Percentiles rank a stretch among this genome's conserved stretches.
These are phyloP conservation scores for Furcula furcula DNA, from an alignment of 2,888 invertebrate species.

Conservation along the genomic window DNA sequence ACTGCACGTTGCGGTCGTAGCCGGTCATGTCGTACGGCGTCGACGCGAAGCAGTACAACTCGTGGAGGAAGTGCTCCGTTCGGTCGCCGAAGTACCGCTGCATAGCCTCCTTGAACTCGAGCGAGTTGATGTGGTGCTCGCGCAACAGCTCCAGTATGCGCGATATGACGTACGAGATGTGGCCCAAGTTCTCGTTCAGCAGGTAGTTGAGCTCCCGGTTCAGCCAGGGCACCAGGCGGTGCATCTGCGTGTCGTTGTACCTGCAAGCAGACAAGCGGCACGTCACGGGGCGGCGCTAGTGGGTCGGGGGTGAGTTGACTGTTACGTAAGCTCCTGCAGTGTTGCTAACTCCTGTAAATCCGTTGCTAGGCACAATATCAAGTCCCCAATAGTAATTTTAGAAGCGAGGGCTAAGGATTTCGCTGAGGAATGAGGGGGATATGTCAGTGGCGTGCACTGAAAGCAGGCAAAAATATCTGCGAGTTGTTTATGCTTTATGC, in stretches of 20 bases:
- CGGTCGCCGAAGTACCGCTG: conserved; percentile 85
- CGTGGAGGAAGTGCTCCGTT: conserved; percentile 94
- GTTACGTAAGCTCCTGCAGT: too few relatives aligned
- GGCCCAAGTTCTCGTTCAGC: conserved; percentile 83
- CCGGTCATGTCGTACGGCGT: conserved; percentile 93
- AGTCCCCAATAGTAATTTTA: too few relatives aligned
- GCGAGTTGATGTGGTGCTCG: conserved; percentile 84
- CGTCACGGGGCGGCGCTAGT: not conserved
- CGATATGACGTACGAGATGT: conserved; percentile 85
- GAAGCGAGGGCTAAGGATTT: too few relatives aligned
- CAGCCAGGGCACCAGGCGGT: conserved; percentile 93
- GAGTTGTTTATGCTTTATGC: too few relatives aligned
- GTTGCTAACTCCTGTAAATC: too few relatives aligned
- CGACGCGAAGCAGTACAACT: conserved; percentile 92
- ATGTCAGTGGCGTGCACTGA: too few relatives aligned
- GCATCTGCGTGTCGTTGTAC: conserved; percentile 89
- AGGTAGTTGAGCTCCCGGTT: conserved; percentile 92
- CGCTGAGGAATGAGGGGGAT: too few relatives aligned
- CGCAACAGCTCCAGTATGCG: conserved; percentile 86
- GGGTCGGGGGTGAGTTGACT: too few relatives aligned
- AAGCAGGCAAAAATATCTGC: too few relatives aligned
- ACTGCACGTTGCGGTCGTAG: conserved; percentile 87
- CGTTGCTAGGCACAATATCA: too few relatives aligned
- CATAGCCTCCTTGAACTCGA: conserved; percentile 86
- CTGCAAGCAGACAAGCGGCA: conserved; percentile 55